Base-by-base conservation (phyloP, 2,113 vertebrate genomes). In the Sander vitreus region DNA sequence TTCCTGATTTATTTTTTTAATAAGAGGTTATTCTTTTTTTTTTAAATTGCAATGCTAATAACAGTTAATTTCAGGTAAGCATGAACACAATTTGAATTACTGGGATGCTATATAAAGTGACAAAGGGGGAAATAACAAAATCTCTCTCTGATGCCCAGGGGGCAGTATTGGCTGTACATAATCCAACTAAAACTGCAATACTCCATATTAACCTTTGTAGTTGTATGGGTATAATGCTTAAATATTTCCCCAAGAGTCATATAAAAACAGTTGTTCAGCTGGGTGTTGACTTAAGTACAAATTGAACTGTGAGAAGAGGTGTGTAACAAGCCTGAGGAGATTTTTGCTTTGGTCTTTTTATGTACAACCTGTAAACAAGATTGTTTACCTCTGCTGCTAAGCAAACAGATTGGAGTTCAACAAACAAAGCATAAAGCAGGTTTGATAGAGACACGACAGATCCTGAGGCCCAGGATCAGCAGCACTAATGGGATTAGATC, bases 391-490 rank as follows among this genome's bases (percentile, higher is more conserved):
- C 50, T 64, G 62, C 73, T 85, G 50, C 78, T 51, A 47, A 83
- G 58, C 27, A 67, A 55, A 80, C 71, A 82, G 75, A 68, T 39
- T 81, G 70, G 45, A 59, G 58, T 78, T 73, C 18, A 81, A 62
- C 43, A 81, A 77, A 77, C 60, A 81, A 74, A 77, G 78, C 80
- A 84, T 74, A 77, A 84, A 89, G 75, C 80, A 73, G 74, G 70
- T 84, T 84, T 87, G 80, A 90, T 92, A 88, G 83, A 91, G 78
- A 91, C 83, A 85, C 88, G 78, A 58, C 78, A 75, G 62, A 84
- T 79, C 78, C 75, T 45, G 77, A 85, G 77, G 70, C 85, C 83
- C 66, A 67, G 73, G 59, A 84, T 87, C 85, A 85, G 85, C 83
- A 76, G 72, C 66, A 76, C 83, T 90, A 86, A 91, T 60, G 87